phyloP scores from a whole-genome alignment of 2,888 invertebrate genomes.

The Notodonta ziczac region DNA sequence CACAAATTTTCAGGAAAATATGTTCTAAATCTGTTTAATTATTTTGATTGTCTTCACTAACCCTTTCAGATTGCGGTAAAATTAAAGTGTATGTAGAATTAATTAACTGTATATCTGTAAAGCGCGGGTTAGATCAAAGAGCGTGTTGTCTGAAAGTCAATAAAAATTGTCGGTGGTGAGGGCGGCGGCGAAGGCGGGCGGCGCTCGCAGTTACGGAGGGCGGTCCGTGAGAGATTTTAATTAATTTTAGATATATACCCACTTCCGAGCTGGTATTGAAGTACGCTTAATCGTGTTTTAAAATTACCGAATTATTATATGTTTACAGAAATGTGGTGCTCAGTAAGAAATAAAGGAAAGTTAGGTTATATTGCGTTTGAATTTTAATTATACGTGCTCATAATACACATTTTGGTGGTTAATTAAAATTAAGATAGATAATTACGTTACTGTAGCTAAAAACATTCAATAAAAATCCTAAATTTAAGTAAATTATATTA shows the following conservation, averaged over 20 bases:
- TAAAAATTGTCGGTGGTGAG: conserved; percentile 21
- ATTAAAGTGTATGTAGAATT: conserved; percentile 28
- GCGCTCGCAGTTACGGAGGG: conserved; percentile 22
- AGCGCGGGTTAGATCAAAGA: conserved; percentile 31
- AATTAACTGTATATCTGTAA: conserved; percentile 32
- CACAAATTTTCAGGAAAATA: too few relatives aligned
- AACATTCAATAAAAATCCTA: too few relatives aligned
- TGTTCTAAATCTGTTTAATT: too few relatives aligned
- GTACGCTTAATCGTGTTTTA: neutral
- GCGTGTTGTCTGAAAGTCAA: conserved; percentile 32
- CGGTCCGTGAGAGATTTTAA: conserved; percentile 35
- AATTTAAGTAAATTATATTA: too few relatives aligned
- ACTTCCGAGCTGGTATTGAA: neutral
- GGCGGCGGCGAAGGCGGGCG: conserved; percentile 22
- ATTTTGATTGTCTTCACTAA: too few relatives aligned
- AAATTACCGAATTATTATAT: neutral
- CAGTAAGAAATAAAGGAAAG: too few relatives aligned
- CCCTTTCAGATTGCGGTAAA: neutral
- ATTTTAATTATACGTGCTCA: too few relatives aligned
- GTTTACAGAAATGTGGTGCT: neutral
- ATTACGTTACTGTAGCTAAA: too few relatives aligned
- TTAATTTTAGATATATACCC: conserved; percentile 28
- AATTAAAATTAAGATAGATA: too few relatives aligned
- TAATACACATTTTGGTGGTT: too few relatives aligned
- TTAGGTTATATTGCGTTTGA: too few relatives aligned